Base-by-base conservation (phyloP, 2,888 invertebrate species). In the Dasypogon diadema region DNA sequence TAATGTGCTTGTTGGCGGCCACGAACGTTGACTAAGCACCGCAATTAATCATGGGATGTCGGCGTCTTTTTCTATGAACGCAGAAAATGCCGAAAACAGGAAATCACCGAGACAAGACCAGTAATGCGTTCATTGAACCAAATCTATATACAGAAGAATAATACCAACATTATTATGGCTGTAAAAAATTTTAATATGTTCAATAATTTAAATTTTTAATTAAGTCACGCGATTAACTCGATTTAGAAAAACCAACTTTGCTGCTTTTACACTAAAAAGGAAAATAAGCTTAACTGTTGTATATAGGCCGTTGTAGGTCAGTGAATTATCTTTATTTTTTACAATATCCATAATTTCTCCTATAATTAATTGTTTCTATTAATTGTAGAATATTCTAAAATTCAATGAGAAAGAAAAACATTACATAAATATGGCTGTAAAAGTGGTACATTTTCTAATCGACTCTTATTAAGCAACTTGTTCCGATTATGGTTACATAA, bases 31-130 rank as follows among this genome's bases (percentile, higher is more conserved):
- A 26, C 37, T 24, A 21, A 60, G 21, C 22, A 58, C n/a, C 24
- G 34, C 22, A 60, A 60, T 60, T 60, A 60, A 60, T 60, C 60
- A 21, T 60, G 16, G 16, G n/a, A 30, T 16, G 55, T 56, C 14
- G 42, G n/a, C 26, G 5, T 12, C 21, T 34, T 37, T 37, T 37
- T 60, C 60, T 37, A 18, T 60, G 60, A 37, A 12, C 60, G 0
- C 26, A 10, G 18, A 18, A 21, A 37, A 60, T 42, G 37, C 18
- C 22, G 16, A 60, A 37, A 60, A 60, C 60, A 37, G 60, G 60
- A 60, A 60, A 60, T 60, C 42, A n/a, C 37, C 34, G 37, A 60
- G 60, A 60, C 60, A 60, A 60, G 10, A 2, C 26, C 24, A 30
- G 58, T 16, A 34, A 16, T 21, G 16, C 37, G 60, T 37, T 60